Conservation (phyloP, 2,113 vertebrate species). For the Rhagologus leucostigma region DNA sequence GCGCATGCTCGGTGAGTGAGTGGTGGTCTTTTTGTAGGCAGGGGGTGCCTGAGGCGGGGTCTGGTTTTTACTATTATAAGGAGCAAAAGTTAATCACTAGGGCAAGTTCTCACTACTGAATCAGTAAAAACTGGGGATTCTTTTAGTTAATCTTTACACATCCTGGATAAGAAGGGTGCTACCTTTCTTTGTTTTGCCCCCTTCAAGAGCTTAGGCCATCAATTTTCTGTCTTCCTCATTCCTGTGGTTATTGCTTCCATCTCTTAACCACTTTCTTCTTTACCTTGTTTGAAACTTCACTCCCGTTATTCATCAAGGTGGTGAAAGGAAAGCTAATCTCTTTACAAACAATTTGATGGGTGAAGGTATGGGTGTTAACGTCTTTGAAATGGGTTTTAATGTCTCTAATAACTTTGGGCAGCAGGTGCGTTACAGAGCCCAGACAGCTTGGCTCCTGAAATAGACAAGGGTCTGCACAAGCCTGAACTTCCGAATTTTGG, state of each 20-base stretch:
- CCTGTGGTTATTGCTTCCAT: background rate
- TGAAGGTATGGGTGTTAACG: accelerated
- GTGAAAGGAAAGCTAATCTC: background rate
- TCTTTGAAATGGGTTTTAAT: background rate
- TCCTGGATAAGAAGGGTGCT: background rate
- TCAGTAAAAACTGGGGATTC: background rate
- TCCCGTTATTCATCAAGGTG: background rate
- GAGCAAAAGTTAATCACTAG: background rate
- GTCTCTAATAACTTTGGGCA: background rate
- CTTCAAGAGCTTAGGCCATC: background rate
- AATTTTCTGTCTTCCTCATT: background rate
- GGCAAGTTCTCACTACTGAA: background rate
- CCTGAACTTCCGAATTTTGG: background rate
- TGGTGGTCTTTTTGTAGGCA: background rate
- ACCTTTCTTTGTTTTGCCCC: background rate
- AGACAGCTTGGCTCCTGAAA: background rate
- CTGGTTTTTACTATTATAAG: background rate
- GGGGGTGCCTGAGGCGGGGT: background rate
- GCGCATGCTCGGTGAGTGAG: accelerated
- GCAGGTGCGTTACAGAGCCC: background rate
- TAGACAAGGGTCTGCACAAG: background rate
- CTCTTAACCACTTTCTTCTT: background rate
- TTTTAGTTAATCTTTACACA: background rate
- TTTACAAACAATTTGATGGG: background rate
- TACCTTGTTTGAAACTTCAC: background rate